Percentiles rank a stretch among this genome's conserved stretches.
Evolutionary conservation across 92 coral and sea anemone species (phyloP).

Genomic region (Scolanthus callimorphus): DNA sequence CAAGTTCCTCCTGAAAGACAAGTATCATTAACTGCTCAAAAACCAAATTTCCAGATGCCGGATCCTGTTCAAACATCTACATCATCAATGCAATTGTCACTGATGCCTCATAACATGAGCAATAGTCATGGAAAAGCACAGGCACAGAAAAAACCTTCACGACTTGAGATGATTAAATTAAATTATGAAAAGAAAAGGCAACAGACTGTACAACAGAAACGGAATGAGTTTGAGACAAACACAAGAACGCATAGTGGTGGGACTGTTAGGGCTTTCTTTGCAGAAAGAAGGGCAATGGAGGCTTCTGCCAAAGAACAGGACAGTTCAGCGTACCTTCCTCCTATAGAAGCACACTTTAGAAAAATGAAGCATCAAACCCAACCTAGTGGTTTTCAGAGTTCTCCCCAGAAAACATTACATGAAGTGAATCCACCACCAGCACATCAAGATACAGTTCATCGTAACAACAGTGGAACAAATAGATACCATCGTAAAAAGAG

Average conservation of each 20-base stretch:
- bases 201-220: conserved; percentile 72
- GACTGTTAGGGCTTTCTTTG: conserved; percentile 89
- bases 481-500: conserved; percentile 44
- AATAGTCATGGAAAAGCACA: conserved; percentile 19
- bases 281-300: conserved; percentile 86
- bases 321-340: conserved; percentile 72
- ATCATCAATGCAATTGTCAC: conserved; percentile 6
- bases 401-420: conserved; percentile 5
- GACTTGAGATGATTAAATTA: conserved; percentile 70
- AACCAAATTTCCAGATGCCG: conserved; percentile 41
- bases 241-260: conserved; percentile 54
- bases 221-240: conserved; percentile 37
- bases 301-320: conserved; percentile 50
- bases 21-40: too few relatives aligned
- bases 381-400: not conserved
- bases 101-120: conserved; percentile 48
- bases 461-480: conserved; percentile 1
- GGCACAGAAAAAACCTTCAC: conserved; percentile 57
- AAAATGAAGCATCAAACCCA: conserved; percentile 60
- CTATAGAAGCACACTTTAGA: conserved; percentile 75
- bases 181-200: conserved; percentile 79
- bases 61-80: not conserved
- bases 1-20: too few relatives aligned
- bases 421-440: not conserved
- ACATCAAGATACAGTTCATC: not conserved